Base-by-base conservation (phyloP, 2,888 invertebrate genomes). In the Drosophila neotestacea region DNA sequence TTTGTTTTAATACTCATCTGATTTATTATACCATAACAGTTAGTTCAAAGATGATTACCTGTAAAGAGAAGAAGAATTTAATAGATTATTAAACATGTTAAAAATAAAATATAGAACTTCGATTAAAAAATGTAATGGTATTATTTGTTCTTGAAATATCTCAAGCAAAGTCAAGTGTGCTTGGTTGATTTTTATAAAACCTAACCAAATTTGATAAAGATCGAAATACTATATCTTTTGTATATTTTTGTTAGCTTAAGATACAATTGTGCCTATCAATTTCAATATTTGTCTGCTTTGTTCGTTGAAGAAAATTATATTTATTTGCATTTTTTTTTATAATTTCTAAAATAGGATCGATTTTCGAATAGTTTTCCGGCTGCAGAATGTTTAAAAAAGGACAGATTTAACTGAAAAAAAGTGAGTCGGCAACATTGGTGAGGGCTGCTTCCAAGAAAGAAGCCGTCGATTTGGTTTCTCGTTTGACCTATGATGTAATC, bases 401-500 rank as follows among this genome's bases (percentile, higher is more conserved):
- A 36, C 1, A 4, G 36, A 4, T 11, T 11, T 4, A 36, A 11
- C 36, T 9, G 3, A 7, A 2, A 38, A 38, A 41, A 16, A 41
- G 41, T 41, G 7, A 41, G 4, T 16, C 1, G 41, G 41, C 41
- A 41, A 16, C 41, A 41, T 30, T 28, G 38, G 2, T 32, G 39
- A 34, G 9, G 27, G 30, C 30, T 9, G 44, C n/a, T 36, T 54
- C 48, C 66, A 68, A 70, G 69, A 70, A 69, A 56, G 41, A 13
- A 11, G 30, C 30, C 32, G 22, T 9, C 39, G 44, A 11, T 46
- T 38, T 44, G 42, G 30, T 52, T 54, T 6, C 38, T 13, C 13
- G 39, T 38, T 52, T 60, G 67, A 77, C 54, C 78, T 27, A 77
- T 79, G 79, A 74, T 67, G 66, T 79, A 77, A 79, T 67, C 77